These are phyloP conservation scores for Raja brachyura DNA, from an alignment of 2,113 vertebrate species.

Conservation along the genomic window DNA sequence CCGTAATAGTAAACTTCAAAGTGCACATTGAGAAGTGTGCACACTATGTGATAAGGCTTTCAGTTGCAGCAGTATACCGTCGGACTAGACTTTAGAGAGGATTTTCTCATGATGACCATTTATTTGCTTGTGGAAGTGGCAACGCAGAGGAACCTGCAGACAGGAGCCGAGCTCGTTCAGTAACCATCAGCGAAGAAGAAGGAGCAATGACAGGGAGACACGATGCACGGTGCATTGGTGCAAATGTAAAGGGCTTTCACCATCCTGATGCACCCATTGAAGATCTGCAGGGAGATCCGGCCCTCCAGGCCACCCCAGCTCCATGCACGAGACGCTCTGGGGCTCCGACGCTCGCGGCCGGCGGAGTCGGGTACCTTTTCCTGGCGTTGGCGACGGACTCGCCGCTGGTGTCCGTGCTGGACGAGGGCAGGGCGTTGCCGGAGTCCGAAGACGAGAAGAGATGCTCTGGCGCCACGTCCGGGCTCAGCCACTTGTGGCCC, in stretches of 20 bases:
- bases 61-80: too few species aligned
- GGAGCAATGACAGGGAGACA: background rate
- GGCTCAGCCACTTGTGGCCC: background rate
- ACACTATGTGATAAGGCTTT: too few species aligned
- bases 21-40: too few species aligned
- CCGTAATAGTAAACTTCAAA: too few species aligned
- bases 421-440: background rate
- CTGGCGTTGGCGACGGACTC: background rate
- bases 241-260: background rate
- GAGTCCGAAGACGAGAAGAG: conserved; percentile 29
- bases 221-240: background rate
- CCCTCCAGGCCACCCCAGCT: too few species aligned
- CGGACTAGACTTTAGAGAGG: too few species aligned
- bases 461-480: background rate
- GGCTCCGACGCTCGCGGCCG: background rate
- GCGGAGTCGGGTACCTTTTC: background rate
- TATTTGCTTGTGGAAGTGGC: too few species aligned
- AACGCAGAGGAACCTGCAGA: too few species aligned
- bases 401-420: background rate
- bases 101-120: too few species aligned
- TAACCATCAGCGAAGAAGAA: background rate
- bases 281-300: background rate
- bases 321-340: too few species aligned
- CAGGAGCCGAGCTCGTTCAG: too few species aligned
- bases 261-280: background rate